Evolutionary conservation across 2,888 invertebrate species (phyloP).

Genomic region (Cartodere bifasciata): DNA sequence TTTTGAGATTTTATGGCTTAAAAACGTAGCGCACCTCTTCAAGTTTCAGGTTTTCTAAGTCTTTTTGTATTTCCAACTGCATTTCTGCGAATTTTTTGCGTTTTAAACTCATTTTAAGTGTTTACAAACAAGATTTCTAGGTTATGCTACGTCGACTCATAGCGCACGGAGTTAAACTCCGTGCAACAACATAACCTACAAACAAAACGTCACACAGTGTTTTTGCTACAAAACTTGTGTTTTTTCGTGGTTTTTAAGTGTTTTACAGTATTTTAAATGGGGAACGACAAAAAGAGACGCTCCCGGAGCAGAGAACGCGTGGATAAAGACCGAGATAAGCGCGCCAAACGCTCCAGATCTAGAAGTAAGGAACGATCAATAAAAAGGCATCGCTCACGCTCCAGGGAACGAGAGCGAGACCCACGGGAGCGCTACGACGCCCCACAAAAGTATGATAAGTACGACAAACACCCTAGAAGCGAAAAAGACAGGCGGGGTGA

Average conservation of each 20-base stretch:
- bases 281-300: slow-evolving; percentile 31
- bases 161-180: too few relatives aligned
- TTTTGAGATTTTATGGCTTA: background rate
- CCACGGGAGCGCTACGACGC: slow-evolving; percentile 29
- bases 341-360: slow-evolving; percentile 32
- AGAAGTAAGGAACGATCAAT: slow-evolving; percentile 27
- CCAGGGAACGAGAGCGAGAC: slow-evolving; percentile 30
- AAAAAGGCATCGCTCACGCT: slow-evolving; percentile 31
- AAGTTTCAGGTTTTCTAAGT: slow-evolving; percentile 42
- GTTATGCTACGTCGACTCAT: too few relatives aligned
- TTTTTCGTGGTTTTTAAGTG: too few relatives aligned
- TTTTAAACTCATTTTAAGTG: slow-evolving; percentile 10
- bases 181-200: too few relatives aligned
- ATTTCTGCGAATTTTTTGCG: slow-evolving; percentile 17
- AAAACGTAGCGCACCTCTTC: slow-evolving; percentile 39
- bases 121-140: too few relatives aligned
- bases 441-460: slow-evolving; percentile 22
- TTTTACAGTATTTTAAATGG: too few relatives aligned
- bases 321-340: slow-evolving; percentile 25
- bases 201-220: too few relatives aligned
- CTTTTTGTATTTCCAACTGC: slow-evolving; percentile 44
- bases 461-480: slow-evolving; percentile 12
- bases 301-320: slow-evolving; percentile 34
- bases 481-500: slow-evolving; percentile 14
- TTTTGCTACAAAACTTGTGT: too few relatives aligned